These are phyloP conservation scores for Malurus cyaneus DNA, from an alignment of 2,113 vertebrate genomes.

Conservation along the genomic window DNA sequence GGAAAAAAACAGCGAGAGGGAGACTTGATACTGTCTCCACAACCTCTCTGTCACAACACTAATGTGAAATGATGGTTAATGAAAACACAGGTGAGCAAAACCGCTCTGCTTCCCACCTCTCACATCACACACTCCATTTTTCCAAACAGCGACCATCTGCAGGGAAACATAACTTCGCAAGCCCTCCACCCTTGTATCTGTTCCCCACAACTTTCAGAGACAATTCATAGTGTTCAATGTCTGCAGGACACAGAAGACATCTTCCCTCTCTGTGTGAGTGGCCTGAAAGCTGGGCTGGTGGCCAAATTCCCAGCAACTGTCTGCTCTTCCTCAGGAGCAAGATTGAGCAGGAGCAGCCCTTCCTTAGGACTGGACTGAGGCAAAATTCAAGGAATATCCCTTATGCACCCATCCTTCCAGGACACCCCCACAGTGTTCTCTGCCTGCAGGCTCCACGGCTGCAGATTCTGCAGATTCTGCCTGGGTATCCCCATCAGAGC, in stretches of 20 bases:
- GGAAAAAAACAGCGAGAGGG: not conserved
- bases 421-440: not conserved
- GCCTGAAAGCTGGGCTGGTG: not conserved
- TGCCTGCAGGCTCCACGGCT: not conserved
- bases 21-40: not conserved
- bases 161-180: not conserved
- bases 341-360: too few species aligned
- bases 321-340: not conserved
- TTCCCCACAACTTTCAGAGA: not conserved
- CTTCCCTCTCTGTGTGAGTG: not conserved
- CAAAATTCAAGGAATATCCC: not conserved
- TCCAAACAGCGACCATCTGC: not conserved
- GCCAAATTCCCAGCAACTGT: not conserved
- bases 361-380: not conserved
- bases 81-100: not conserved
- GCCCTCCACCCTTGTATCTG: not conserved
- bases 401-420: not conserved
- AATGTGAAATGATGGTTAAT: not conserved
- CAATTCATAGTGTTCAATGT: not conserved
- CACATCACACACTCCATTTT: not conserved
- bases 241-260: not conserved
- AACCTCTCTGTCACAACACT: not conserved
- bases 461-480: rapidly evolving
- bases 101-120: not conserved
- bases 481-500: not conserved